Evolutionary conservation across 1,140 invertebrate species (phyloP).

Genomic region (Trigoniulus corallinus): DNA sequence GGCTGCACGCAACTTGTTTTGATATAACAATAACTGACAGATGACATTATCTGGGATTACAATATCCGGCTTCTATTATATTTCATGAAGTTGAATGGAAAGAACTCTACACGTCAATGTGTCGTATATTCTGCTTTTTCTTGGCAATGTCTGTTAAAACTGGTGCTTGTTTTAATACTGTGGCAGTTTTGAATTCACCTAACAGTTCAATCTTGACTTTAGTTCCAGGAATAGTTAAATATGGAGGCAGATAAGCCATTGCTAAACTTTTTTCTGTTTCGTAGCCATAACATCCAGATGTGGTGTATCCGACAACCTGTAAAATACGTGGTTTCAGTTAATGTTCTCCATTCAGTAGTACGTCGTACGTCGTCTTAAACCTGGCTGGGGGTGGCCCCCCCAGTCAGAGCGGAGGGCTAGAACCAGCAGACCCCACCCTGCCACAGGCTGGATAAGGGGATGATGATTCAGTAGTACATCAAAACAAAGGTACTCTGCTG

Average conservation of each 20-base stretch:
- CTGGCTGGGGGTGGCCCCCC: no score
- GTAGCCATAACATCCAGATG: conserved; percentile 23
- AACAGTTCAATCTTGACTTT: conserved; percentile 22
- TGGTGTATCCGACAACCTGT: conserved; percentile 24
- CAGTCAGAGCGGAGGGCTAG: no score
- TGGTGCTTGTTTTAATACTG: conserved; percentile 16
- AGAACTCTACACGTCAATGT: no score
- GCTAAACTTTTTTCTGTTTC: conserved; percentile 18
- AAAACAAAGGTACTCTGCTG: background rate
- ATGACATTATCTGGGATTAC: no score
- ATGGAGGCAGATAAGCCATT: conserved; percentile 22
- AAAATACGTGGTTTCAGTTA: conserved; percentile 1
- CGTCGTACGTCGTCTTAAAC: background rate
- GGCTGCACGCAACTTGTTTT: no score
- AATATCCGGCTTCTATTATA: no score
- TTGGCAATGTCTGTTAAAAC: conserved; percentile 14
- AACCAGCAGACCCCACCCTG: no score
- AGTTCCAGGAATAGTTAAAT: conserved; percentile 15
- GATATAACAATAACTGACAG: no score
- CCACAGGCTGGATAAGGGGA: no score
- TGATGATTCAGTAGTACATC: background rate
- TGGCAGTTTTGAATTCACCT: conserved; percentile 15
- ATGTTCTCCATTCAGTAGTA: background rate
- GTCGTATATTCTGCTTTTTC: background rate
- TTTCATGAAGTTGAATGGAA: no score